Base-by-base conservation (phyloP, 1,140 invertebrate genomes). In the Lepidurus packardi region DNA sequence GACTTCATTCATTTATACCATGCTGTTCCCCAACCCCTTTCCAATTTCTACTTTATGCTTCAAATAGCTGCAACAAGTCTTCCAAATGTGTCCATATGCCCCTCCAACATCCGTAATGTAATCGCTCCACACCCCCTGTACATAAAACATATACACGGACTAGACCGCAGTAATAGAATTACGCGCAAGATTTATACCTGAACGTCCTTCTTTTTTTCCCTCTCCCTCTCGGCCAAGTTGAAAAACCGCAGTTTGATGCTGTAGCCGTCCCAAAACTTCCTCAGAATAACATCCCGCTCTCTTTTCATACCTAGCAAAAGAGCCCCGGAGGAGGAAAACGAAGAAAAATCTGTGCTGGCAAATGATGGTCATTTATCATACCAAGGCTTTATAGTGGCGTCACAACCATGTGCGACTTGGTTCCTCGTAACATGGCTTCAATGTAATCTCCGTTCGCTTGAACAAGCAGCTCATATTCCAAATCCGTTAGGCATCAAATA, bases 141-240 rank as follows among this genome's bases (percentile, higher is more conserved):
- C 53, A 65, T 65, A 65, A 65, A 65, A 65, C 53, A 65, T 65
- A 65, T 65, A 65, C 53, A 65, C 53, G 53, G 53, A 65, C 53
- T 13, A 65, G 45, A 47, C 45, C 45, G 45, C 45, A 47, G 53
- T 65, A 65, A 65, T 65, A 7, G 53, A 65, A 65, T 65, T 65
- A 16, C 53, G 53, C 13, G 16, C 13, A 47, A 47, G 53, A 65
- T 65, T 65, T 65, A 65, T 65, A 65, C 45, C 45, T 34, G 34
- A 34, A 16, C 53, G 16, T 65, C 5, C 3, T 65, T 16, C 7
- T 65, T 65, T 65, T 16, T 7, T 65, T 65, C 21, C 2, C 2
- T 11, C 45, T 47, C 45, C 45, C 45, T 65, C 53, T 7, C 21
- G 21, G 53, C 53, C 53, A 65, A 9, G 13, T 16, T 16, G 53